Conservation (phyloP, 2,797 vertebrate genomes). For the Zalophus californianus region DNA sequence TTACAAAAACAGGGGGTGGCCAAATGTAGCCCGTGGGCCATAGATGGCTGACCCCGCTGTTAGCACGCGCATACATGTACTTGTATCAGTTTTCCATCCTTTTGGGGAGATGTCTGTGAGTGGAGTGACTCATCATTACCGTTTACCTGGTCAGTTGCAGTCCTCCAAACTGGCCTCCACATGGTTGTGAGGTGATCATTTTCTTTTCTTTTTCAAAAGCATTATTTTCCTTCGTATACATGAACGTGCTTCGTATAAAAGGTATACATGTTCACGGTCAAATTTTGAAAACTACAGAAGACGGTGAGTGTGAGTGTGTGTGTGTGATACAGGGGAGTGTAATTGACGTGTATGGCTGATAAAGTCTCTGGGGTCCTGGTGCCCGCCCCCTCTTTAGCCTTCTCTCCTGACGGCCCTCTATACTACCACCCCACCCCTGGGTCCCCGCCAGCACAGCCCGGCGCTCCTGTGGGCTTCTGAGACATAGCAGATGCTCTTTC, state of each 20-base stretch:
- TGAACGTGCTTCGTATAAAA: not conserved
- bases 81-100: not conserved
- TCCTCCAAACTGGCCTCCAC: not conserved
- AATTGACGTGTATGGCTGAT: not conserved
- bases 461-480: not conserved
- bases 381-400: not conserved
- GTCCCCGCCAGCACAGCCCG: not conserved
- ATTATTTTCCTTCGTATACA: not conserved
- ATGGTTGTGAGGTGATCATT: not conserved
- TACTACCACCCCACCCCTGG: not conserved
- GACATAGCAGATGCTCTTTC: not conserved
- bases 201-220: not conserved
- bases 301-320: not conserved
- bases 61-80: too few relatives aligned
- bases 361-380: not conserved
- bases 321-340: not conserved
- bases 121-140: not conserved
- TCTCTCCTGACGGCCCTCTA: not conserved
- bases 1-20: too few relatives aligned
- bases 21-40: too few relatives aligned
- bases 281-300: not conserved
- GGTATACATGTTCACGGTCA: not conserved
- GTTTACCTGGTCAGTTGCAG: not conserved
- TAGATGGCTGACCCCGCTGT: too few relatives aligned
- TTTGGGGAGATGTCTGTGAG: not conserved